Conservation (phyloP, 2,888 invertebrate genomes). For the Sympetrum striolatum region DNA sequence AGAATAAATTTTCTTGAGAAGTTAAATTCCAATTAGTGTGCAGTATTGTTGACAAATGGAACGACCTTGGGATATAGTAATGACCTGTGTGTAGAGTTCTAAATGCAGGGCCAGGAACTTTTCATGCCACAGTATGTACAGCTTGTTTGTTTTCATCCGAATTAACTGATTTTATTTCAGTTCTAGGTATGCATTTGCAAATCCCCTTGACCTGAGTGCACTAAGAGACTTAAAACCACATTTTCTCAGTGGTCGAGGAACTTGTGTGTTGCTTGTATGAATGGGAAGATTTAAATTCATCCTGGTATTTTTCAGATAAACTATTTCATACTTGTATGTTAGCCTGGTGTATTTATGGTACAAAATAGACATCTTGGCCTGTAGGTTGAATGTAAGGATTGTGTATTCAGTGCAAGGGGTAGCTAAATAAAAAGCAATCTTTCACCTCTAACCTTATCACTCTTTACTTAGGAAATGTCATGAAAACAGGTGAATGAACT, state of each 20-base stretch:
- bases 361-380: constrained; percentile 45
- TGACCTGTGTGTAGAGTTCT: constrained; percentile 41
- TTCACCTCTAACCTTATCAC: constrained; percentile 44
- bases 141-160: constrained; percentile 37
- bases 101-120: constrained; percentile 39
- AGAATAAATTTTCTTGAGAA: constrained; percentile 22
- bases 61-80: constrained; percentile 19
- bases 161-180: constrained; percentile 39
- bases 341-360: constrained; percentile 49
- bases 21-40: constrained; percentile 31
- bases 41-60: constrained; percentile 44
- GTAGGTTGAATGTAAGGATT: constrained; percentile 48
- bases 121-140: constrained; percentile 42
- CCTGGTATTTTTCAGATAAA: constrained; percentile 41
- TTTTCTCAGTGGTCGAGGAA: constrained; percentile 32
- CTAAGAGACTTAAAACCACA: constrained; percentile 44
- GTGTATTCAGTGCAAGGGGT: constrained; percentile 51
- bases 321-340: constrained; percentile 48
- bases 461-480: constrained; percentile 28
- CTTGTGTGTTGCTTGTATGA: constrained; percentile 33
- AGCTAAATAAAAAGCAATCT: constrained; percentile 48
- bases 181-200: constrained; percentile 47
- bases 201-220: constrained; percentile 49
- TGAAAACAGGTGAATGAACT: constrained; percentile 22
- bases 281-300: constrained; percentile 42